phyloP scores from a whole-genome alignment of 2,797 vertebrate genomes.

The Enteromius fasciolatus region DNA sequence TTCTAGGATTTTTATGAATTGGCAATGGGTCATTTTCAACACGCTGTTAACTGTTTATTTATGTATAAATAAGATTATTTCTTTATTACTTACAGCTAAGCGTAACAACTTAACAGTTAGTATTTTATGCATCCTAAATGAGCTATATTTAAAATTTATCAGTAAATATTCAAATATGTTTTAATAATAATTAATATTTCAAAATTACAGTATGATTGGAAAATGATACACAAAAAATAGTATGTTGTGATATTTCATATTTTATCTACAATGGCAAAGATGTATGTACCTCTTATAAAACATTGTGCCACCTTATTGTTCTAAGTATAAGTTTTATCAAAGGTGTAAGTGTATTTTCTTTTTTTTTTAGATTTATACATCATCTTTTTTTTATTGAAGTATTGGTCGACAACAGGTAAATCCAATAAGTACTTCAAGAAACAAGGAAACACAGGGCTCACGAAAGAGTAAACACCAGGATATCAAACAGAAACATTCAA shows the following conservation, averaged over 20 bases:
- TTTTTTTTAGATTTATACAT: not conserved
- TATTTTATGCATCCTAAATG: not conserved
- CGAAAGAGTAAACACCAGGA: too few species aligned
- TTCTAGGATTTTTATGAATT: not conserved
- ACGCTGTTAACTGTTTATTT: not conserved
- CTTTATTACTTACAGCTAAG: not conserved
- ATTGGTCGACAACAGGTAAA: too few species aligned
- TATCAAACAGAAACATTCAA: too few species aligned
- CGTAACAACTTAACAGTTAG: not conserved
- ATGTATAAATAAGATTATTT: not conserved
- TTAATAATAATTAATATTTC: not conserved
- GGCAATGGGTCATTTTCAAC: not conserved
- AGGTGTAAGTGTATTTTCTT: too few species aligned
- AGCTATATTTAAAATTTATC: not conserved
- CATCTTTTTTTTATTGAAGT: not conserved
- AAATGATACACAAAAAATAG: not conserved
- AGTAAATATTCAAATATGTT: not conserved
- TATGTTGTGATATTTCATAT: not conserved
- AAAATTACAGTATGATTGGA: not conserved
- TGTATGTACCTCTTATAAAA: not conserved
- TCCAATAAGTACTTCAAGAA: too few species aligned
- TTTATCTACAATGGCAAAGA: not conserved
- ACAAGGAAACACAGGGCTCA: too few species aligned
- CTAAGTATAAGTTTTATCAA: not conserved
- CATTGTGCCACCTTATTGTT: not conserved